Base-by-base conservation (phyloP, 2,113 vertebrate species). In the Nycticebus coucang region DNA sequence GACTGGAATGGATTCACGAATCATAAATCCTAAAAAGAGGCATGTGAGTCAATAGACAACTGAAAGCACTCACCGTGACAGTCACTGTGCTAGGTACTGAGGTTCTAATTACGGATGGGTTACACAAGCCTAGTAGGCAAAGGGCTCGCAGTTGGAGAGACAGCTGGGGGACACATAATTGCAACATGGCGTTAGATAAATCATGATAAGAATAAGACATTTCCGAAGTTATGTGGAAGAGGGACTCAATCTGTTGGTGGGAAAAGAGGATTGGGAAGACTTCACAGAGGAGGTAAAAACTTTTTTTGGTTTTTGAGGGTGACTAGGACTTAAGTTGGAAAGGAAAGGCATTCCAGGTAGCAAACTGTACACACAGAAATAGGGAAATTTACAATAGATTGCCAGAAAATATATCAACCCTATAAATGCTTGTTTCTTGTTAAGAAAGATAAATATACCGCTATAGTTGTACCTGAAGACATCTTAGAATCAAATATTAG, bases 341-440 rank as follows among this genome's bases (percentile, higher is more conserved):
- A 78, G 53, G 72, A 88, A 80, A 75, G 72, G 55, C 28, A 53
- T 9, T 77, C 30, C 37, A 55, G 78, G 45, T 7, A 79, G 28
- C 64, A 78, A 78, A 72, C 18, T n/a, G 6, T 72, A 60, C 41
- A 77, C 62, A 74, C 7, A 86, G 79, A 53, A 55, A 74, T 88
- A 33, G 71, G 22, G 26, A 90, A 68, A 79, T 62, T 79, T 83
- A 22, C 30, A 60, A 0, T 66, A 37, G 57, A 41, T n/a, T 80
- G 14, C 72, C 62, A 37, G 82, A 35, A 62, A 88, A 80, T 68
- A 64, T 14, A n/a, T 50, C 55, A 80, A 8, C 37, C 69, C 82
- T 59, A 24, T 72, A 82, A 82, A 35, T 90, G 30, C 28, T 89
- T 59, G 69, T 92, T 92, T 45, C 28, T 89, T 59, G 69, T 92